Conservation (phyloP, 2,113 vertebrate species). For the Rhinoptilus africanus region DNA sequence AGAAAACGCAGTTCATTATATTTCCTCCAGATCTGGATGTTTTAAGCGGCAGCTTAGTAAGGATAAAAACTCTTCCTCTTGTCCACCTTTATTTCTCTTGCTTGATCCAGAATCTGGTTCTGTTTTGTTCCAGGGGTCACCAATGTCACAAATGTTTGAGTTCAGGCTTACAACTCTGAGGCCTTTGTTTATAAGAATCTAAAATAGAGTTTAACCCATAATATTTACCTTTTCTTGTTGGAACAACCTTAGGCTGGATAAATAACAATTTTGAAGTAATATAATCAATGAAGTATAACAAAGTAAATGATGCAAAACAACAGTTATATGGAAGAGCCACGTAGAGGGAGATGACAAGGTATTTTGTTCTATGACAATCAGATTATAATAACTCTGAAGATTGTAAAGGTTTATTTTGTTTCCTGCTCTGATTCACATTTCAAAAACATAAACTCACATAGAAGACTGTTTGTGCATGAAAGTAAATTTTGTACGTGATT, state of each 20-base stretch:
- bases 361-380: conserved; percentile 17
- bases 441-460: conserved; percentile 12
- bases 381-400: conserved; percentile 30
- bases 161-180: neutral
- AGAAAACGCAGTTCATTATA: conserved; percentile 4
- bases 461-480: conserved; percentile 43
- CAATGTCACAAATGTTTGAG: neutral
- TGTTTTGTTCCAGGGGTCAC: neutral
- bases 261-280: conserved; percentile 14
- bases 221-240: neutral
- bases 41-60: neutral
- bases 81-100: neutral
- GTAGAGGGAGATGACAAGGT: conserved; percentile 2
- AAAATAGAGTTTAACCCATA: neutral
- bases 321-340: neutral
- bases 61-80: neutral
- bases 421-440: conserved; percentile 27
- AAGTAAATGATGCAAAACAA: conserved; percentile 1
- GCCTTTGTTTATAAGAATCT: neutral
- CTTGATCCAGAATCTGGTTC: neutral
- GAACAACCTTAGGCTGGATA: neutral
- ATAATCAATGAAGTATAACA: neutral
- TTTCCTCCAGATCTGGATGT: neutral
- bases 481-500: conserved; percentile 27
- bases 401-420: neutral